phyloP scores from a whole-genome alignment of 2,797 vertebrate genomes.

The Jordanella pulchra region DNA sequence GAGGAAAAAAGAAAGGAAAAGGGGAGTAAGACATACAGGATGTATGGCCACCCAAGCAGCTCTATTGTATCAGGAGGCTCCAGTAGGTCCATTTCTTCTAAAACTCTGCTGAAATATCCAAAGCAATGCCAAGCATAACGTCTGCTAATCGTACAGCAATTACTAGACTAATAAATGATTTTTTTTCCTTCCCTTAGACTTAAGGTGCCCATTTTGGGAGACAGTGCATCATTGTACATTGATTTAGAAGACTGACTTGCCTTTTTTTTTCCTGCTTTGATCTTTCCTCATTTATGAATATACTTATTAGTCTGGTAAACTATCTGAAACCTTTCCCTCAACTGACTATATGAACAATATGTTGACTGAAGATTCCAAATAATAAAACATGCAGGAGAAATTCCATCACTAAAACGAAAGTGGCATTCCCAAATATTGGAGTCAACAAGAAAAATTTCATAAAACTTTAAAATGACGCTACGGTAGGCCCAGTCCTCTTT shows the following conservation, averaged over 20 bases:
- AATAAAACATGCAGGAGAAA: neutral
- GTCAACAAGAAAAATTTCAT: neutral
- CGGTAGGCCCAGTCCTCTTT: neutral
- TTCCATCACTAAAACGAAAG: neutral
- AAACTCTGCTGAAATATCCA: constrained; percentile 74
- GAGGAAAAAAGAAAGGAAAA: constrained; percentile 63
- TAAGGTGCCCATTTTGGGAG: constrained; percentile 73
- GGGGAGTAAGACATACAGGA: constrained; percentile 81
- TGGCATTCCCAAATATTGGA: neutral
- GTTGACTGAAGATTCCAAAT: neutral
- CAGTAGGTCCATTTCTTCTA: constrained; percentile 85
- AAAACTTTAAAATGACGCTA: neutral
- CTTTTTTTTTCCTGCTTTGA: constrained; percentile 9
- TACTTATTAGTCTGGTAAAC: constrained; percentile 1
- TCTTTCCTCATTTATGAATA: constrained; percentile 25
- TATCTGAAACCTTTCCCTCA: constrained; percentile 4
- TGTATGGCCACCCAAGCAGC: constrained; percentile 82
- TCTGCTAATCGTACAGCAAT: constrained; percentile 86
- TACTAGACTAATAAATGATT: constrained; percentile 85
- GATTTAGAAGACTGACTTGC: constrained; percentile 34
- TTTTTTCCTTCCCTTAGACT: constrained; percentile 45
- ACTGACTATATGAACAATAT: neutral
- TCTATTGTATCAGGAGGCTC: constrained; percentile 87
- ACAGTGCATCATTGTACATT: constrained; percentile 45
- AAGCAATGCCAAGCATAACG: constrained; percentile 80